Evolutionary conservation across 53 echinoderm and acorn worm genomes (phyloP).

Genomic region (Mesocentrotus franciscanus): DNA sequence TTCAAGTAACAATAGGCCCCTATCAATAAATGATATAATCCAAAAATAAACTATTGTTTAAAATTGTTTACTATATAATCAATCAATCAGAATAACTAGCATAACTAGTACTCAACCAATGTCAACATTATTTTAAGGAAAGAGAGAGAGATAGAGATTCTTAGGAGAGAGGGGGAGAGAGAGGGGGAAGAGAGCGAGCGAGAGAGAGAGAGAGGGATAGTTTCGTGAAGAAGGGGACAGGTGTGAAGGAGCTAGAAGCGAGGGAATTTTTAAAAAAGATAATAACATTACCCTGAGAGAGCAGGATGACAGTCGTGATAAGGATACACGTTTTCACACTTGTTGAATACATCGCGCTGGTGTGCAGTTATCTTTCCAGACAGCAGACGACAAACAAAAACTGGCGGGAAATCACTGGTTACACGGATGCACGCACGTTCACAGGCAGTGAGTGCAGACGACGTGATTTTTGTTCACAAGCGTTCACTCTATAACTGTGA

Average conservation of each 20-base stretch:
- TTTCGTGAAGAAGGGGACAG: background rate
- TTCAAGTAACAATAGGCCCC: too few species aligned
- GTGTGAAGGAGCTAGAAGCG: background rate
- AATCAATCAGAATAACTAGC: too few species aligned
- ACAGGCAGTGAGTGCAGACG: background rate
- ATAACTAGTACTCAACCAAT: too few species aligned
- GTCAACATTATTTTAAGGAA: background rate
- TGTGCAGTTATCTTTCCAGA: background rate
- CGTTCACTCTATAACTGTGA: background rate
- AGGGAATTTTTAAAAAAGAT: background rate
- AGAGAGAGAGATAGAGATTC: background rate
- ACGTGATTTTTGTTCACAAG: background rate
- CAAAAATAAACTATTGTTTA: too few species aligned
- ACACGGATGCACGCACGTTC: conserved; percentile 23
- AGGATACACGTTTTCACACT: conserved; percentile 12
- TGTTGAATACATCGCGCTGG: conserved; percentile 14
- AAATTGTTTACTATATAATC: too few species aligned
- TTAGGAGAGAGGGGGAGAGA: background rate
- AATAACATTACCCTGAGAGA: background rate
- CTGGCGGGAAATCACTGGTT: background rate
- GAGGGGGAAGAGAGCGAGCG: background rate
- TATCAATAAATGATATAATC: too few species aligned
- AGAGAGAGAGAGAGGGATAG: background rate
- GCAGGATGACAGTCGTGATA: background rate
- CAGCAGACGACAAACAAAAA: background rate